Base-by-base conservation (phyloP, 1,140 invertebrate genomes). In the fruit fly (Drosophila melanogaster) region DNA sequence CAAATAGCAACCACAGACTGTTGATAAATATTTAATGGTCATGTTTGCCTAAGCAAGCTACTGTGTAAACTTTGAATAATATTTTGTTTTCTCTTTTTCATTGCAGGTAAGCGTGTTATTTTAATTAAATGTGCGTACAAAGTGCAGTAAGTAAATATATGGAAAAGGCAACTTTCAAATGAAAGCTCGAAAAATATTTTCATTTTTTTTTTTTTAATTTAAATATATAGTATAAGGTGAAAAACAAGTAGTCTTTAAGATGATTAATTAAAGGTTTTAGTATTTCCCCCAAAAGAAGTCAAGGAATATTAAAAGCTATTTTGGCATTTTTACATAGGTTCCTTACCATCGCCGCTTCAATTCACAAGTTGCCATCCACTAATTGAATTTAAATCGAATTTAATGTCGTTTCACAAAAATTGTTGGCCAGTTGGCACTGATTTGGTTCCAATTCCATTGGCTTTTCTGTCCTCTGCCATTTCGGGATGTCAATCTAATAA, bases 361-460 rank as follows among this genome's bases (percentile, higher is more conserved):
- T 50, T 43, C n/a, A 11, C 35, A 15, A 43, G 37, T 66, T 38
- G 30, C 43, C 61, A 56, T 53, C 73, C 30, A 30, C 64, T 85
- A 74, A 80, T 77, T 86, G 69, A 77, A 85, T 85, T 74, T 38
- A 66, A 85, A 77, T 73, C 81, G 66, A 61, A 79, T 84, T 84
- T 85, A 69, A 77, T 77, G 37, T 56, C 43, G 69, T 65, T 77
- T 74, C 11, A 17, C 24, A 26, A 54, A 83, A 57, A 37, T 37
- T 37, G 50, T 44, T 78, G 56, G 60, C 62, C 61, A 67, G 35
- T 55, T 79, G 66, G 50, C 64, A 44, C 61, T 69, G 58, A 81
- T 72, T 76, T 72, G 17, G 50, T 47, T 35, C 54, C 40, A 19
- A 26, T 69, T 66, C 38, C 66, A 41, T 43, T 40, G 65, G 43